Percentiles rank a stretch among this genome's conserved stretches.
Conservation (phyloP, 2,113 vertebrate genomes). For the Seriola dumerili region DNA sequence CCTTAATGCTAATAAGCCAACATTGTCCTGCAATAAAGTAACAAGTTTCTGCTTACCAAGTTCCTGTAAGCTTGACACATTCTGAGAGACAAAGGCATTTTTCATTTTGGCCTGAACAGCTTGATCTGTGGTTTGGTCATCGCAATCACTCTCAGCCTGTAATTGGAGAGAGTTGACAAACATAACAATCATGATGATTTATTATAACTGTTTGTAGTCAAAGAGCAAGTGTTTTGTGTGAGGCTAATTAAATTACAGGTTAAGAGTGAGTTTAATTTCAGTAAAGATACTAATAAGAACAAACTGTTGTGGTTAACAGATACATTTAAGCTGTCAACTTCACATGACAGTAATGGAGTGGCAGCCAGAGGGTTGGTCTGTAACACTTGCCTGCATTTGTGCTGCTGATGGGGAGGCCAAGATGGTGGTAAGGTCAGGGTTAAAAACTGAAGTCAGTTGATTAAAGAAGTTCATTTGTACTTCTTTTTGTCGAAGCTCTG, state of each 20-base stretch:
- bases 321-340: background rate
- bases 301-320: background rate
- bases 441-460: conserved; percentile 97
- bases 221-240: background rate
- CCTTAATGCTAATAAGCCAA: background rate
- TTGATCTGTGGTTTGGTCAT: conserved; percentile 93
- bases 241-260: background rate
- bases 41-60: conserved; percentile 87
- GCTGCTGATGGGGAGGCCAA: conserved; percentile 80
- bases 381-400: conserved; percentile 88
- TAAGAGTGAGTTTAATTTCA: background rate
- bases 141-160: conserved; percentile 91
- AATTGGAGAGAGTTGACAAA: background rate
- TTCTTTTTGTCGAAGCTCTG: conserved; percentile 96
- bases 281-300: background rate
- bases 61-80: conserved; percentile 97
- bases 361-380: background rate
- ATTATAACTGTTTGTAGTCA: background rate
- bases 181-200: background rate
- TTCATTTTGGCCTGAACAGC: conserved; percentile 93
- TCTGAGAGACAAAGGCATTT: conserved; percentile 97
- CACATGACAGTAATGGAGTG: background rate
- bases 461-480: conserved; percentile 99
- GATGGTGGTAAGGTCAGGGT: conserved; percentile 89
- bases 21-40: background rate